Conservation (phyloP, 1,140 invertebrate genomes). For the Drosophila parvula region DNA sequence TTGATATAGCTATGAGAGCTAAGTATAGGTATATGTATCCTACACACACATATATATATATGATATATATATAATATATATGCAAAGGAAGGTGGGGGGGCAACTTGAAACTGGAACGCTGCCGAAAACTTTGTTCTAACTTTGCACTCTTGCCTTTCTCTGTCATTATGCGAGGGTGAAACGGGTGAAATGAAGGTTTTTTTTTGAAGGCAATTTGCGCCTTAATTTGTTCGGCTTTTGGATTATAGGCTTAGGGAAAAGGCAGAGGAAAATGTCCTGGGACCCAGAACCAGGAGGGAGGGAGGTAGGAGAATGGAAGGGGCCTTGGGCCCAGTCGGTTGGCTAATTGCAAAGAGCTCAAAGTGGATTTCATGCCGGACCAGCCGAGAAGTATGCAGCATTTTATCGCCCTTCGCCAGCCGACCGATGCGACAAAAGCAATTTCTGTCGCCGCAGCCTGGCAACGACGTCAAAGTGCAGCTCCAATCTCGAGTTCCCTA, state of each 20-base stretch:
- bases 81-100: background rate
- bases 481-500: background rate
- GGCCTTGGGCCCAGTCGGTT: background rate
- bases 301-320: too few relatives aligned
- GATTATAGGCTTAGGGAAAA: slow-evolving; percentile 52
- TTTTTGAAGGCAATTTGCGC: slow-evolving; percentile 63
- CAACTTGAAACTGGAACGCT: slow-evolving; percentile 34
- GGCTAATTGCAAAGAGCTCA: slow-evolving; percentile 67
- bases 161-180: slow-evolving; percentile 34
- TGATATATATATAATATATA: background rate
- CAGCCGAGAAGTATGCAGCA: slow-evolving; percentile 60
- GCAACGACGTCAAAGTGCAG: slow-evolving; percentile 52
- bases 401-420: slow-evolving; percentile 38
- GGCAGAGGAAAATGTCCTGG: background rate
- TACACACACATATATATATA: background rate
- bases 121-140: slow-evolving; percentile 50
- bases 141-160: slow-evolving; percentile 56
- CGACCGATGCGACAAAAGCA: slow-evolving; percentile 54
- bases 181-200: slow-evolving; percentile 9
- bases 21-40: background rate
- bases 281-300: too few relatives aligned
- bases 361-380: slow-evolving; percentile 54
- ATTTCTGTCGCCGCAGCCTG: slow-evolving; percentile 46
- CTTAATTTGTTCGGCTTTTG: slow-evolving; percentile 74
- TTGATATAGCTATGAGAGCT: slow-evolving; percentile 1